Base-by-base conservation (phyloP, 2,888 invertebrate species). In the Oscheius myriophilus region DNA sequence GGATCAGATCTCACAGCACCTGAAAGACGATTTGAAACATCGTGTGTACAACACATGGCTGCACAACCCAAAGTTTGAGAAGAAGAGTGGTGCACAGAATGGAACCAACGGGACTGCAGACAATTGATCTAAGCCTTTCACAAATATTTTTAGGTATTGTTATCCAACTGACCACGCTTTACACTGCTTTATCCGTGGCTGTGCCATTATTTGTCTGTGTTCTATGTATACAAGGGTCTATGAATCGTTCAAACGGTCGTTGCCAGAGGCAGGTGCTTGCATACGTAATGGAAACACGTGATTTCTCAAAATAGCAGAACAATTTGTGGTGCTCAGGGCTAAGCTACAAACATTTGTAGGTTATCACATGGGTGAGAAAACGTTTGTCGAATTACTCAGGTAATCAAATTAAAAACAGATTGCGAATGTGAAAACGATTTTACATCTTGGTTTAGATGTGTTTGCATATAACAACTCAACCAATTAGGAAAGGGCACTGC, bases 11-110 rank as follows among this genome's bases (percentile, higher is more conserved):
- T 70, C 78, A 46, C 67, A 76, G 52, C 78, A 75, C 59, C 63
- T 76, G 52, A 75, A 75, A 63, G 77, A 76, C 42, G 79, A 80
- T 67, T 70, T 71, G 18, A 67, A 75, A 58, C 75, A 80, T 57
- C 67, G 73, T 14, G 73, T 80, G 18, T 72, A 75, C 67, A 80
- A 80, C 57, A 68, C 66, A 61, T 80, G 79, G 79, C 75, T 73
- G 58, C 70, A 75, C 51, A 73, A 75, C 65, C 75, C 72, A 61
- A 69, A 72, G 66, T 75, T 75, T 51, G 67, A 72, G n/a, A 52
- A 70, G 14, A 65, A 52, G 41, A 49, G 18, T 33, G 33, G 33
- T 33, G 23, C 25, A 21, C 41, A 41, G 12, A 61, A 61, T 46
- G 61, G 61, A n/a, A 46, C 45, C n/a, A 33, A 33, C 33, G 33